phyloP scores from a whole-genome alignment of 2,888 invertebrate species.

The Habrosyne pyritoides region DNA sequence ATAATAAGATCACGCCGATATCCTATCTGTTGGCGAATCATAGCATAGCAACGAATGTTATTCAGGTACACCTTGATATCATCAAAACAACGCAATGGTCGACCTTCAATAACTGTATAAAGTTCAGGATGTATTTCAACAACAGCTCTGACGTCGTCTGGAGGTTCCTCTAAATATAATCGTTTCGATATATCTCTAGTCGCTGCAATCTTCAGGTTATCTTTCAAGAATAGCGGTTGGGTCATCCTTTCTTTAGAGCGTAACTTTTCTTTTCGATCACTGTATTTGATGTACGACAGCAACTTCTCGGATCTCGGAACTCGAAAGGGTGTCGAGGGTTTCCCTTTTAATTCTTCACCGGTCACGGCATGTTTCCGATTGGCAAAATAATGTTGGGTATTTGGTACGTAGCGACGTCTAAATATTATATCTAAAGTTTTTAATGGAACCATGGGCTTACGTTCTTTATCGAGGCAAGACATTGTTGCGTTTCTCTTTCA shows the following conservation, averaged over 20 bases:
- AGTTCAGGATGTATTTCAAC: slow-evolving; percentile 87
- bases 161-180: slow-evolving; percentile 82
- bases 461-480: slow-evolving; percentile 63
- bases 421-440: slow-evolving; percentile 76
- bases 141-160: slow-evolving; percentile 82
- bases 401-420: slow-evolving; percentile 71
- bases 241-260: slow-evolving; percentile 48
- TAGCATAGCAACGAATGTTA: slow-evolving; percentile 77
- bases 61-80: slow-evolving; percentile 83
- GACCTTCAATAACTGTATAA: slow-evolving; percentile 85
- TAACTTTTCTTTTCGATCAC: slow-evolving; percentile 68
- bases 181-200: slow-evolving; percentile 81
- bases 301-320: slow-evolving; percentile 72
- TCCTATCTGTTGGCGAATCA: slow-evolving; percentile 77
- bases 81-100: slow-evolving; percentile 83
- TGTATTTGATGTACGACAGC: slow-evolving; percentile 74
- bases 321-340: slow-evolving; percentile 57
- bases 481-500: slow-evolving; percentile 26
- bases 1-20: slow-evolving; percentile 70
- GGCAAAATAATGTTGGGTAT: slow-evolving; percentile 76
- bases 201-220: slow-evolving; percentile 70
- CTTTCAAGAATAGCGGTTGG: slow-evolving; percentile 67
- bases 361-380: slow-evolving; percentile 63
- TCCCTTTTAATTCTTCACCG: slow-evolving; percentile 36
- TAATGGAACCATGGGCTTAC: slow-evolving; percentile 69